phyloP scores from a whole-genome alignment of 2,797 vertebrate species.

The Phoeniculus purpureus region DNA sequence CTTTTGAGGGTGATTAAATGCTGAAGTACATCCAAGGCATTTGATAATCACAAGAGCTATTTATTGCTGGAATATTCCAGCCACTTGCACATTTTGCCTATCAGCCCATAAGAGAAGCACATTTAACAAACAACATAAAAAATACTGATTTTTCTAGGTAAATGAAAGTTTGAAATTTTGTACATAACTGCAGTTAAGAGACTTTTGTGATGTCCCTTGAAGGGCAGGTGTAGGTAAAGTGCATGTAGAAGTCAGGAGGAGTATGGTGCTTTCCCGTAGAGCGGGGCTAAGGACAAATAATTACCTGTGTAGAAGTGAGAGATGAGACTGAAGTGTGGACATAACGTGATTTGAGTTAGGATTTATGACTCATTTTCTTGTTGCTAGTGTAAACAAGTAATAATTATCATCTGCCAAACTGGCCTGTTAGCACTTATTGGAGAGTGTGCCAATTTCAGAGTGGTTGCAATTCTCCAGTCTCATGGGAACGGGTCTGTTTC shows the following conservation, averaged over 20 bases:
- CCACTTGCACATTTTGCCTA: background rate
- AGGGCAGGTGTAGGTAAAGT: background rate
- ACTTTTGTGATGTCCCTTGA: background rate
- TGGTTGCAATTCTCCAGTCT: rapidly evolving
- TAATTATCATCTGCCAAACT: background rate
- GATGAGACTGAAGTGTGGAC: background rate
- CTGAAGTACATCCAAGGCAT: constrained; percentile 47
- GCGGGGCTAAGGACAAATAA: background rate
- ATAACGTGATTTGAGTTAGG: background rate
- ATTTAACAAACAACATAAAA: constrained; percentile 6
- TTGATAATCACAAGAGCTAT: constrained; percentile 69
- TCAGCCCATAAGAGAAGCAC: constrained; percentile 1
- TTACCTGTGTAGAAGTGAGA: background rate
- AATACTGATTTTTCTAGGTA: background rate
- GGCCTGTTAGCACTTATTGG: background rate
- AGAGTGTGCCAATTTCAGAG: background rate
- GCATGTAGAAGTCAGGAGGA: background rate
- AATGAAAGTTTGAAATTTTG: background rate
- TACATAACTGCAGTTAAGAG: background rate
- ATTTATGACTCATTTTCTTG: constrained; percentile 28
- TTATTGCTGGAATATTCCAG: constrained; percentile 61
- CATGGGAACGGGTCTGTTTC: background rate
- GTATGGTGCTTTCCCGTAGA: background rate
- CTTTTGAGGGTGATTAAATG: constrained; percentile 74
- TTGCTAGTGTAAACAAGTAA: constrained; percentile 4